Base-by-base conservation (phyloP, 2,888 invertebrate genomes). In the Sarcophaga subvicina region DNA sequence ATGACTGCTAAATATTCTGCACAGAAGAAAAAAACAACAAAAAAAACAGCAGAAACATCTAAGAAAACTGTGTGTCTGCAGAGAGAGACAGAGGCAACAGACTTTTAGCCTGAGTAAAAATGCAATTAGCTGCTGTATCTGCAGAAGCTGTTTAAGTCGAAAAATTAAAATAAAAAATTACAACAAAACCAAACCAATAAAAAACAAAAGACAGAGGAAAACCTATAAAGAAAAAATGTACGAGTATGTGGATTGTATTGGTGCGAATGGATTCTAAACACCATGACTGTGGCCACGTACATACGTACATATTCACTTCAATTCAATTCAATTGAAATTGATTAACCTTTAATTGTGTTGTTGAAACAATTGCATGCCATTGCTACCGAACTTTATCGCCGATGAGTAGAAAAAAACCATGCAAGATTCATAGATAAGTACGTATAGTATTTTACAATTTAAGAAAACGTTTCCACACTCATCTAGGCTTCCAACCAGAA, bases 101-200 rank as follows among this genome's bases (percentile, higher is more conserved):
- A 87, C 87, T 84, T 84, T 82, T 84, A 84, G 87, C 87, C 87
- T 84, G 76, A 87, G 84, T 84, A 87, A 84, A 87, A 89, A 89
- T 89, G 89, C 89, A 89, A 92, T 92, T 92, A 92, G 91, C 92
- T 92, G 90, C 92, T 84, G 92, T 91, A 90, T 91, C 91, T 91
- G 92, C 92, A 92, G 92, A 92, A 92, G 92, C 92, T 89, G 90
- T 92, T 92, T 90, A 89, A 81, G 60, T 84, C 67, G 75, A 82
- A 79, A 84, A 76, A 80, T 66, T 54, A 80, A 80, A 49, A 85
- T 22, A 76, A 75, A 73, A 72, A 47, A n/a, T 49, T 62, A 78
- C 54, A 63, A 14, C 27, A 45, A 63, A 25, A 78, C 5, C 3
- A 6, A 62, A 25, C 8, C 4, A 49, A 2, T 12, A 54, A 54